phyloP scores from a whole-genome alignment of 2,797 vertebrate species.

The Smutsia gigantea region DNA sequence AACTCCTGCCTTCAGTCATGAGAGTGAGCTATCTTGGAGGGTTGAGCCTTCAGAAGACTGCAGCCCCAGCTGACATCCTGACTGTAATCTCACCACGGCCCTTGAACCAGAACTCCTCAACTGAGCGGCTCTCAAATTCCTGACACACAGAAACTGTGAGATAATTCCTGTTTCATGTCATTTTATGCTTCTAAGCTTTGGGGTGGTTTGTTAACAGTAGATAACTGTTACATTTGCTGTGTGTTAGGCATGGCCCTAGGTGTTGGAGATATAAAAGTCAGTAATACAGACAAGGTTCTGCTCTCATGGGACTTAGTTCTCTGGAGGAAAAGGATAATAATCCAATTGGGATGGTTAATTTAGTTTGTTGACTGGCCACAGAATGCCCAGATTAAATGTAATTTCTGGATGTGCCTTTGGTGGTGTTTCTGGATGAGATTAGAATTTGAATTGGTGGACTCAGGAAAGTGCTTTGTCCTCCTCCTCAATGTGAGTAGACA shows the following conservation, averaged over 20 bases:
- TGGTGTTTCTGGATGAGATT: not conserved
- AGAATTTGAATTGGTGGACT: not conserved
- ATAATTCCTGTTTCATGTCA: not conserved
- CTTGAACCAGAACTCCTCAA: not conserved
- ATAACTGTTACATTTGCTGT: not conserved
- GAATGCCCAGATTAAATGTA: not conserved
- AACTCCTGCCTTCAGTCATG: not conserved
- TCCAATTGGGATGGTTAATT: not conserved
- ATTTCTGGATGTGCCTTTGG: not conserved
- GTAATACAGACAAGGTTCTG: not conserved
- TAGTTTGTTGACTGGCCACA: not conserved
- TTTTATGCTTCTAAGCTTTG: not conserved
- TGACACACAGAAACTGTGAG: not conserved
- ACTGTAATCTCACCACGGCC: not conserved
- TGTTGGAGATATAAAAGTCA: not conserved
- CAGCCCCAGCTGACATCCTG: not conserved
- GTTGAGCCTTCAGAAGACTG: not conserved
- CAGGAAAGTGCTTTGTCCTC: not conserved
- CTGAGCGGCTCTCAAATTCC: not conserved
- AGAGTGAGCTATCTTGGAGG: not conserved
- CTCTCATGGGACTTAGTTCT: not conserved
- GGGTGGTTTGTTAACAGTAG: conserved; percentile 10
- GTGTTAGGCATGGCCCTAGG: not conserved
- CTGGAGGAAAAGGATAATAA: not conserved
- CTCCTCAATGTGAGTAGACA: not conserved